Base-by-base conservation (phyloP, 2,113 vertebrate genomes). In the Microcebus murinus region DNA sequence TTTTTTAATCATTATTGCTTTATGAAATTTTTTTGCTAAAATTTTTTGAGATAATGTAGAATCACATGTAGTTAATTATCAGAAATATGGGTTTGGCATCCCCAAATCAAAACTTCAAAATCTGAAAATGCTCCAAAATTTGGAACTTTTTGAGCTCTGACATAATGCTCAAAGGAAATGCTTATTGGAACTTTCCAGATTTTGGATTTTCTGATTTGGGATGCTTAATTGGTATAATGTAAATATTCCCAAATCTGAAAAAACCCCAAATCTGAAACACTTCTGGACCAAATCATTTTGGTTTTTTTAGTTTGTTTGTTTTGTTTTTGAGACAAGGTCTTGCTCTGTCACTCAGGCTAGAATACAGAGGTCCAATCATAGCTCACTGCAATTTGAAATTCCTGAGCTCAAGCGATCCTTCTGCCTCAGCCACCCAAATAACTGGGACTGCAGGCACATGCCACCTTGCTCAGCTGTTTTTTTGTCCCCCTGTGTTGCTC, bases 21-120 rank as follows among this genome's bases (percentile, higher is more conserved):
- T 79, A 23, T 74, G 31, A 7, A 29, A 45, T 89, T 83, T 91
- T 70, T 86, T 92, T 76, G 18, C 48, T 29, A 34, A 67, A 25
- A 12, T 73, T 81, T 81, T 93, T 97, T 76, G 39, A 86, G 50
- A 59, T 94, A 79, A 88, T 86, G 12, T 90, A 68, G 17, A 61
- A 73, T 90, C 52, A 57, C 10, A 59, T 87, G 29, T 23, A 71
- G 4, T 71, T 23, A 77, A 3, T 71, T 87, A 71, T 23, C 61
- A 61, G 25, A 91, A 93, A 42, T 73, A 73, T 14, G 29, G 73
- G 14, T 76, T 48, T 42, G 31, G 8, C 25, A 76, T 76, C 42
- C 39, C 27, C 29, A 45, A 31, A 48, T 27, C 15, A 42, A 76
- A 76, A 48, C 45, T 76, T 48, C 29, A 45, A 48, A 48, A 39